Evolutionary conservation across 2,113 vertebrate genomes (phyloP).

Genomic region (Actenoides lindsayi): DNA sequence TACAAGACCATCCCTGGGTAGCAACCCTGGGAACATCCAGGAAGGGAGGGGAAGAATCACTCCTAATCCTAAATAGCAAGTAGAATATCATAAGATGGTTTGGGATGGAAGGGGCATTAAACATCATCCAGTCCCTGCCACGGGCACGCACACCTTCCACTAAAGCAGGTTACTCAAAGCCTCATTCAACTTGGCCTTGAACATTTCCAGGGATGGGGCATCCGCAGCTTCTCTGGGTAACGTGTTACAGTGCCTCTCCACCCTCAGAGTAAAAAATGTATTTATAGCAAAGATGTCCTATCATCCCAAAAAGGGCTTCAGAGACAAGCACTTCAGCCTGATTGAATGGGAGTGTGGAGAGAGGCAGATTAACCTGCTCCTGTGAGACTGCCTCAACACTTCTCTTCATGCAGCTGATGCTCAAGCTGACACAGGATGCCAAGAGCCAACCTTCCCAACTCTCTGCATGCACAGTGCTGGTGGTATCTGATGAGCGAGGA

Average conservation of each 20-base stretch:
- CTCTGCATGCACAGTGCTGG: not conserved
- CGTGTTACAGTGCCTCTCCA: not conserved
- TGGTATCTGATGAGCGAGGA: not conserved
- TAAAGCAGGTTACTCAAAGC: not conserved
- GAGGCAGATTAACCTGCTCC: not conserved
- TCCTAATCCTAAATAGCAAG: not conserved
- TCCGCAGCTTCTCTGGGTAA: not conserved
- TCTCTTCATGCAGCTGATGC: not conserved
- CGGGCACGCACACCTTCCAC: not conserved
- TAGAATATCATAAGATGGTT: not conserved
- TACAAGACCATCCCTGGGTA: not conserved
- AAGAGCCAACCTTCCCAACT: not conserved
- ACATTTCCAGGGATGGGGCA: not conserved
- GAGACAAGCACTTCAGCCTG: not conserved
- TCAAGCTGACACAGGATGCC: not conserved
- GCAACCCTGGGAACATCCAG: not conserved
- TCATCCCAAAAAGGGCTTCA: not conserved
- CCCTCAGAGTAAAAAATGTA: not conserved
- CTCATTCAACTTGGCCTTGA: not conserved
- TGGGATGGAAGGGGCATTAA: not conserved
- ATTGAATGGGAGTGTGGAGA: not conserved
- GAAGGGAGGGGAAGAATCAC: not conserved
- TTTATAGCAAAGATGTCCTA: not conserved
- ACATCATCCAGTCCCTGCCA: not conserved
- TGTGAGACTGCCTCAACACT: not conserved